A percentile compares a stretch with the other conserved stretches of the same genome.
These are phyloP conservation scores for Drosophila melanosoma DNA, from an alignment of 2,888 invertebrate species.

Conservation along the genomic window DNA sequence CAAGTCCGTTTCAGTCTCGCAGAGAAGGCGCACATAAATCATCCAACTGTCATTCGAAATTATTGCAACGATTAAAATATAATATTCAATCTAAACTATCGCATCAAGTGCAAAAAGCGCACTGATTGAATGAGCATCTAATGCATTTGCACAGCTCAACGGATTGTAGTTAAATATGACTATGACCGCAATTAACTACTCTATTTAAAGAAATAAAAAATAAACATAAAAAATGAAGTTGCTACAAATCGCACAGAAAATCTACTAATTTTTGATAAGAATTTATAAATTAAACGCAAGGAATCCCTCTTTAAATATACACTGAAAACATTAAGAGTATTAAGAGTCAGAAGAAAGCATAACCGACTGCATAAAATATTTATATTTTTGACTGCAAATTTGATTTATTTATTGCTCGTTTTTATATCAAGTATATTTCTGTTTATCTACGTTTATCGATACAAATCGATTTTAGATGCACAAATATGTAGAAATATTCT, in stretches of 20 bases:
- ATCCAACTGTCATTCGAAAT: conserved; percentile 47
- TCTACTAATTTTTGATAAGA: not conserved
- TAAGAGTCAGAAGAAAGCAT: not conserved
- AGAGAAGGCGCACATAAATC: conserved; percentile 33
- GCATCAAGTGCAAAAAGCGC: conserved; percentile 15
- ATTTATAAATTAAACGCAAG: not conserved
- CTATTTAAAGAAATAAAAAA: not conserved
- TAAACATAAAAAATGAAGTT: not conserved
- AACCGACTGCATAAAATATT: not conserved
- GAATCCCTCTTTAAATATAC: not conserved
- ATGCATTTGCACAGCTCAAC: not conserved
- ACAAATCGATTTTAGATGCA: not conserved
- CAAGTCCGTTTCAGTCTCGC: conserved; percentile 14
- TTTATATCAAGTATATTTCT: not conserved
- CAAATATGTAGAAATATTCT: not conserved
- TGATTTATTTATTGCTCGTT: not conserved
- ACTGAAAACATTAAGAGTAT: not conserved
- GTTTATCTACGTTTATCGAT: not conserved
- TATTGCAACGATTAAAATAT: conserved; percentile 43
- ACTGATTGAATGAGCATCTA: conserved; percentile 1
- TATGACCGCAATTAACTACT: not conserved
- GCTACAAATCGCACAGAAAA: not conserved
- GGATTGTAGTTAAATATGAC: not conserved
- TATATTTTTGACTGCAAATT: not conserved
- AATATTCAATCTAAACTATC: conserved; percentile 37